phyloP scores from a whole-genome alignment of 2,113 vertebrate species.

The Mustelus asterias region DNA sequence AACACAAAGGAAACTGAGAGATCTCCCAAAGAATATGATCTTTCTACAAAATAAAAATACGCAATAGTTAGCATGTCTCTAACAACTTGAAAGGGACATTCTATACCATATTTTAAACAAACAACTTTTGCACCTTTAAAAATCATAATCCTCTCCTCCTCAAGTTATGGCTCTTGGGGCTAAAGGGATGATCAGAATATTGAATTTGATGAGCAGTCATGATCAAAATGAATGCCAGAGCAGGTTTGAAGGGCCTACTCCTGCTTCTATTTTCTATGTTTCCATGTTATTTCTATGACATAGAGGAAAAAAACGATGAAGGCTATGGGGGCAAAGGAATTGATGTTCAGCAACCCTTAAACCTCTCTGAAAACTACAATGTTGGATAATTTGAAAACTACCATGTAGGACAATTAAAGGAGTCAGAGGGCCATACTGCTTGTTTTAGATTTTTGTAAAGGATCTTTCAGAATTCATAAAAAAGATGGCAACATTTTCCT shows the following conservation, averaged over 20 bases:
- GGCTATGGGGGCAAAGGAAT: neutral
- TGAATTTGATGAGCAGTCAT: too few species aligned
- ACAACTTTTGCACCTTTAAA: neutral
- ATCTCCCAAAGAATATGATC: constrained; percentile 70
- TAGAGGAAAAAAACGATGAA: neutral
- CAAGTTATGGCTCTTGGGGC: neutral
- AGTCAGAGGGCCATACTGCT: neutral
- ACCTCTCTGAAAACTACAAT: neutral
- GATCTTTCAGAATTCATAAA: neutral
- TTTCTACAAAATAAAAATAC: constrained; percentile 49
- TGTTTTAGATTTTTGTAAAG: neutral
- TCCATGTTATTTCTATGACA: neutral
- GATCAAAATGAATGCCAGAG: too few species aligned
- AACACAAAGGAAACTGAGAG: constrained; percentile 54
- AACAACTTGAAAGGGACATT: neutral
- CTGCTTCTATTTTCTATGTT: too few species aligned
- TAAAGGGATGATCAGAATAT: too few species aligned
- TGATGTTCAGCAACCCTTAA: neutral
- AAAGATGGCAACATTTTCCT: neutral
- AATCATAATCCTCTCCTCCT: neutral
- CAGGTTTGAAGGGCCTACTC: too few species aligned
- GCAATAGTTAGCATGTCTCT: neutral
- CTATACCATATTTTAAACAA: neutral
- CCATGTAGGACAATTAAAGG: neutral
- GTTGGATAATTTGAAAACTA: neutral